phyloP scores from a whole-genome alignment of 1,140 invertebrate species.

The Caenorhabditis tropicalis region DNA sequence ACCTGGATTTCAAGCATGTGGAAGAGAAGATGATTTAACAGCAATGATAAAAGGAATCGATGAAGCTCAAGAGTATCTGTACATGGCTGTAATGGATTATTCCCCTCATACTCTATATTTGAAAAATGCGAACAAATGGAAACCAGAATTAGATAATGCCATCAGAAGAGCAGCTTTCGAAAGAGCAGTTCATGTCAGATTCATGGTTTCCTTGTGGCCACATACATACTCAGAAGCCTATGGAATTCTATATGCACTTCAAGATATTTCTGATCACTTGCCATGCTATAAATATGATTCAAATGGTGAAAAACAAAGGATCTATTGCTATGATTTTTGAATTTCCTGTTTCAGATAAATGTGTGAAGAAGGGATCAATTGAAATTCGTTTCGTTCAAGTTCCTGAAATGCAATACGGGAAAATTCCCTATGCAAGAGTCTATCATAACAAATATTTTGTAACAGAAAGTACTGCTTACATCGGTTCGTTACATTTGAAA shows the following conservation, averaged over 20 bases:
- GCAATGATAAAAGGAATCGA: slow-evolving; percentile 84
- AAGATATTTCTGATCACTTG: slow-evolving; percentile 39
- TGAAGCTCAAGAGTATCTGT: slow-evolving; percentile 77
- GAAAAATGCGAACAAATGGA: slow-evolving; percentile 36
- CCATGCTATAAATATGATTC: slow-evolving; percentile 35
- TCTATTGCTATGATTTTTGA: neutral
- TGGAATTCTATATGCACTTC: slow-evolving; percentile 42
- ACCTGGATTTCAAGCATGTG: slow-evolving; percentile 80
- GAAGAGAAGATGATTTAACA: slow-evolving; percentile 84
- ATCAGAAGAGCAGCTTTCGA: slow-evolving; percentile 54
- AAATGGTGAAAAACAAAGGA: neutral
- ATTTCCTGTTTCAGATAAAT: slow-evolving; percentile 42
- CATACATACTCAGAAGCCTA: slow-evolving; percentile 32
- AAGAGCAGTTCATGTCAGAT: slow-evolving; percentile 79
- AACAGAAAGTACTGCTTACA: slow-evolving; percentile 51
- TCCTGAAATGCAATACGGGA: slow-evolving; percentile 39
- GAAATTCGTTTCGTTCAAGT: slow-evolving; percentile 11
- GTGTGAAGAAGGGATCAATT: slow-evolving; percentile 48
- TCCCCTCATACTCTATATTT: slow-evolving; percentile 25
- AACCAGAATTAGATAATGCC: slow-evolving; percentile 46
- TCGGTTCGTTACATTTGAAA: slow-evolving; percentile 1
- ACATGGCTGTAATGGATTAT: slow-evolving; percentile 51
- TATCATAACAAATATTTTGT: slow-evolving; percentile 54
- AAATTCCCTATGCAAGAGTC: slow-evolving; percentile 47
- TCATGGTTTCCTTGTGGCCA: slow-evolving; percentile 51